A percentile compares a stretch with the other conserved stretches of the same genome.
Conservation (phyloP, 2,888 invertebrate genomes). For the Abscondita cerata region DNA sequence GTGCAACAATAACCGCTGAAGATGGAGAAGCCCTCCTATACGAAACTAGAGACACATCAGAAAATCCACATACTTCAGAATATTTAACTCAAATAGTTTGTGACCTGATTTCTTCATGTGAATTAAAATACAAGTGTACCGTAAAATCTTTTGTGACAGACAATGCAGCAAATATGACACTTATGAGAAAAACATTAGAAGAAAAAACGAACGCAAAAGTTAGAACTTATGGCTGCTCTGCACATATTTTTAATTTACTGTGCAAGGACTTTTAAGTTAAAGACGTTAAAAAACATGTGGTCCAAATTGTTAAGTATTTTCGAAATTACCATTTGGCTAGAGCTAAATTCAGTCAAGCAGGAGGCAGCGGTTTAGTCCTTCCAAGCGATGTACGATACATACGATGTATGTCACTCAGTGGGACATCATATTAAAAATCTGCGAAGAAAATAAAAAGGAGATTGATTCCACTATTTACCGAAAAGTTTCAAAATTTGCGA, state of each 20-base stretch:
- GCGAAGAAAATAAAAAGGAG: background rate
- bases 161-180: slow-evolving; percentile 24
- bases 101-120: slow-evolving; percentile 15
- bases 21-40: slow-evolving; percentile 21
- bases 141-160: slow-evolving; percentile 28
- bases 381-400: slow-evolving; percentile 17
- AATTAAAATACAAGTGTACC: slow-evolving; percentile 16
- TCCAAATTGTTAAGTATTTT: slow-evolving; percentile 28
- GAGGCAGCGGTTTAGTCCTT: too few relatives aligned
- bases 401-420: background rate
- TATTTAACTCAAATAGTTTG: slow-evolving; percentile 26
- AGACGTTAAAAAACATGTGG: slow-evolving; percentile 8
- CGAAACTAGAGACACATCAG: slow-evolving; percentile 31
- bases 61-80: slow-evolving; percentile 25
- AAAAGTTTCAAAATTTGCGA: background rate
- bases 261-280: slow-evolving; percentile 12
- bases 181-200: slow-evolving; percentile 15
- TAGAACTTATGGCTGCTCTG: slow-evolving; percentile 24
- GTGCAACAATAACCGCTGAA: slow-evolving; percentile 23
- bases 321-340: slow-evolving; percentile 21
- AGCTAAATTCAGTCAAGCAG: slow-evolving; percentile 24
- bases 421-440: background rate
- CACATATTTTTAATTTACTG: slow-evolving; percentile 25
- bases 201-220: background rate
- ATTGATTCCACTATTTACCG: background rate